Percentiles rank a stretch among this genome's conserved stretches.
phyloP scores from a whole-genome alignment of 1,140 invertebrate genomes.

The Drosophila orosa region DNA sequence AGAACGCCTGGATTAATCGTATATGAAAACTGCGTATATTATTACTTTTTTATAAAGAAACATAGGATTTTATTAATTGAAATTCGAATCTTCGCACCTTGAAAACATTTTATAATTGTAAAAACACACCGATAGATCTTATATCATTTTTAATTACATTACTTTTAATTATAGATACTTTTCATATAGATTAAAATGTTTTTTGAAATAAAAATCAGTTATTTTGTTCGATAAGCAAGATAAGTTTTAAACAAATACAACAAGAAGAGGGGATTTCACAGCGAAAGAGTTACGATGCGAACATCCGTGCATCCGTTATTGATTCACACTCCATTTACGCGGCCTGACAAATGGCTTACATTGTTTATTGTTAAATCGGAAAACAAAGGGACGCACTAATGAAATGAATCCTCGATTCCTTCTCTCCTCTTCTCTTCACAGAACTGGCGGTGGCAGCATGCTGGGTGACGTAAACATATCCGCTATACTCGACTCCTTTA shows the following conservation, averaged over 20 bases:
- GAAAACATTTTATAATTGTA: too few relatives aligned
- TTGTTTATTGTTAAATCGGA: conserved; percentile 32
- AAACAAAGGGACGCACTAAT: conserved; percentile 17
- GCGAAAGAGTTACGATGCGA: conserved; percentile 17
- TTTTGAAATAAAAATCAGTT: not conserved
- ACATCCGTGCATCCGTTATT: conserved; percentile 12
- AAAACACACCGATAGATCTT: not conserved
- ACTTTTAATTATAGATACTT: too few relatives aligned
- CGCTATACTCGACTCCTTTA: conserved; percentile 95
- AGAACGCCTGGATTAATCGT: not conserved
- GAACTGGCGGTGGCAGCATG: conserved; percentile 90
- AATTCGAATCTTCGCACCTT: too few relatives aligned
- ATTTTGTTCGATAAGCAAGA: not conserved
- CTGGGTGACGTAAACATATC: conserved; percentile 96
- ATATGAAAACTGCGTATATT: not conserved
- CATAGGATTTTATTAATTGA: too few relatives aligned
- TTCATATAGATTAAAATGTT: not conserved
- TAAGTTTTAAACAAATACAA: not conserved
- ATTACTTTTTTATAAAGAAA: too few relatives aligned
- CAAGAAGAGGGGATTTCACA: not conserved
- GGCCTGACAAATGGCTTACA: conserved; percentile 28
- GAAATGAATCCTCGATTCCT: conserved; percentile 11
- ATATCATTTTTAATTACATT: not conserved
- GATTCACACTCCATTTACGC: conserved; percentile 13
- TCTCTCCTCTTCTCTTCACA: conserved; percentile 63